Conservation (phyloP, 2,113 vertebrate species). For the Engystomops pustulosus region DNA sequence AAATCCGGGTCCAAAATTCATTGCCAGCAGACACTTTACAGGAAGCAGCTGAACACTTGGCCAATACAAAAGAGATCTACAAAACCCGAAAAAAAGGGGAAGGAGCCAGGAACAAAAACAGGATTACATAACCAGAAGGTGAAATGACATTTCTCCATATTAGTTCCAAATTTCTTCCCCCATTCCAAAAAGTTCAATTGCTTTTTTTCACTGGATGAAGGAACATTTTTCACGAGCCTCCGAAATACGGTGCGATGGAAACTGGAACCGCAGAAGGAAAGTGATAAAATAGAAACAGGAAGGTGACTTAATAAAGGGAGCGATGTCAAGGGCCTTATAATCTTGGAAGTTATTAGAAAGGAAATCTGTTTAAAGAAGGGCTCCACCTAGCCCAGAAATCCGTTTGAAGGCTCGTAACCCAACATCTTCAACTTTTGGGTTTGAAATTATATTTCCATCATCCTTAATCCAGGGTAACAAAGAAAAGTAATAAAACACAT, state of each 20-base stretch:
- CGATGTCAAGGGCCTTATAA: neutral
- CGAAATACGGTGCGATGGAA: neutral
- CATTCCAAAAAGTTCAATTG: slow-evolving; percentile 27
- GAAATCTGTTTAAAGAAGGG: neutral
- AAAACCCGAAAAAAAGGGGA: slow-evolving; percentile 15
- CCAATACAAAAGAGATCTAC: neutral
- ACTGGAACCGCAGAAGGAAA: slow-evolving; percentile 1
- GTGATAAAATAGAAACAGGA: slow-evolving; percentile 4
- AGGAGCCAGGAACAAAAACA: slow-evolving; percentile 8
- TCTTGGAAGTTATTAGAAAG: neutral
- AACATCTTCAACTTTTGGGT: neutral
- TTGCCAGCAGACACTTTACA: slow-evolving; percentile 49
- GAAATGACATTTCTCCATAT: neutral
- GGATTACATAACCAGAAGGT: slow-evolving; percentile 40
- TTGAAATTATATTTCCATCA: neutral
- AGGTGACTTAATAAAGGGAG: slow-evolving; percentile 1
- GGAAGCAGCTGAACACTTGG: slow-evolving; percentile 50
- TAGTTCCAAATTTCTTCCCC: slow-evolving; percentile 13
- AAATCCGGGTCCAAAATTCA: slow-evolving; percentile 14
- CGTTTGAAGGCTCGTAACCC: neutral
- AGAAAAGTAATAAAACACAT: neutral
- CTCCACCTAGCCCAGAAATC: neutral
- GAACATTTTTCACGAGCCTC: neutral
- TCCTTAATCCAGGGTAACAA: neutral
- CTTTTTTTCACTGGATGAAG: slow-evolving; percentile 16